phyloP scores from a whole-genome alignment of 2,888 invertebrate genomes.

The Rhamnusium bicolor region DNA sequence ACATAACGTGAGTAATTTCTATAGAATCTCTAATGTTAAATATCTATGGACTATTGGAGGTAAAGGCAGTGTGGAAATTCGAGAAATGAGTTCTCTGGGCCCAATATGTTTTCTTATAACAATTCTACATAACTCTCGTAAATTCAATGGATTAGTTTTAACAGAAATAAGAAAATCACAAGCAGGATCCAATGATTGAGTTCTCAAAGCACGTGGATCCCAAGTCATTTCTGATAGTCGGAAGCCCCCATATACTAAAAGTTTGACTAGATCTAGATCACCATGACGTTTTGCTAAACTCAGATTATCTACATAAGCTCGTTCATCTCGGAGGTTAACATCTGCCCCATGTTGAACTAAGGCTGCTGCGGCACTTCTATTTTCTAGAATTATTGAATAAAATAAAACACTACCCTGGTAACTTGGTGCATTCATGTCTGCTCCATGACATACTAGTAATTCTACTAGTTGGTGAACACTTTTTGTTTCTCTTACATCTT shows the following conservation, averaged over 20 bases:
- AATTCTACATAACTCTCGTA: conserved; percentile 76
- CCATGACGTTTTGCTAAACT: conserved; percentile 73
- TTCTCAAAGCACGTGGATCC: conserved; percentile 65
- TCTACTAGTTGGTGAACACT: conserved; percentile 74
- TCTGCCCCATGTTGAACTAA: conserved; percentile 78
- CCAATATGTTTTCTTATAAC: conserved; percentile 72
- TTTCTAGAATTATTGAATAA: conserved; percentile 70
- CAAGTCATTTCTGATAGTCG: conserved; percentile 65
- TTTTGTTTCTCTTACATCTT: conserved; percentile 72
- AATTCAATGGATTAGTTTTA: conserved; percentile 71
- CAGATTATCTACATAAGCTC: conserved; percentile 75
- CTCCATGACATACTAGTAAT: conserved; percentile 64
- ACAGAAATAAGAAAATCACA: conserved; percentile 64
- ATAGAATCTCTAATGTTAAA: conserved; percentile 73
- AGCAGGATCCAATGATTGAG: conserved; percentile 61
- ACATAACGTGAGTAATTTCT: conserved; percentile 30
- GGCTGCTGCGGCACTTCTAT: conserved; percentile 72
- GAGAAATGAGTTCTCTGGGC: conserved; percentile 63
- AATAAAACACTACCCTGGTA: conserved; percentile 69
- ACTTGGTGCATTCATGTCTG: conserved; percentile 66
- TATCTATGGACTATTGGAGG: conserved; percentile 75
- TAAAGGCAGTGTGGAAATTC: conserved; percentile 73
- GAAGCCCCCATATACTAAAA: conserved; percentile 71
- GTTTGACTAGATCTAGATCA: conserved; percentile 66
- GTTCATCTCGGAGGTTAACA: conserved; percentile 76